Percentiles rank a stretch among this genome's conserved stretches.
Conservation (phyloP, 2,797 vertebrate genomes). For the Chaenodraco wilsoni region DNA sequence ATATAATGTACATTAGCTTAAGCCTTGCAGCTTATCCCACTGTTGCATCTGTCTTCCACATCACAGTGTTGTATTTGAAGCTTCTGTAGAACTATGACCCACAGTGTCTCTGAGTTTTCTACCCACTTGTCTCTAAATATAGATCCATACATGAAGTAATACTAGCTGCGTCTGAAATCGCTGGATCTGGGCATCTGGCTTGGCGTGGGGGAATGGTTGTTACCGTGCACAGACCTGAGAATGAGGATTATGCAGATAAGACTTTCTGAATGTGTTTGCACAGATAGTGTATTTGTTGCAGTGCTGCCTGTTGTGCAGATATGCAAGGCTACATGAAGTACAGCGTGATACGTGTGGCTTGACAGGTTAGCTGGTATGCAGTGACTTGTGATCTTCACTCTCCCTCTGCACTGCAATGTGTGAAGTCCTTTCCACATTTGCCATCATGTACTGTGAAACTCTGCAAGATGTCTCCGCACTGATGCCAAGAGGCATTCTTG, state of each 20-base stretch:
- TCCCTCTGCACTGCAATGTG: slow-evolving; percentile 27
- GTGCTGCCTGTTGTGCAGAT: background rate
- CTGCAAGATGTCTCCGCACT: slow-evolving; percentile 53
- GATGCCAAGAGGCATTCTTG: slow-evolving; percentile 38
- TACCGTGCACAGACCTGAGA: slow-evolving; percentile 1
- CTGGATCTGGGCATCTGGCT: slow-evolving; percentile 4
- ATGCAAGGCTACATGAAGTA: background rate
- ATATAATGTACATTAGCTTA: background rate
- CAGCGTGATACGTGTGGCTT: slow-evolving; percentile 7
- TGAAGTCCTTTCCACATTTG: slow-evolving; percentile 33
- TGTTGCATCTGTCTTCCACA: background rate
- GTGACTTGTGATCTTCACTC: slow-evolving; percentile 42
- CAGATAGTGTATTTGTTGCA: background rate
- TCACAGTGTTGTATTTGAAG: slow-evolving; percentile 7
- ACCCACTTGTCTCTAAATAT: slow-evolving; percentile 66
- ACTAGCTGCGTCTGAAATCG: slow-evolving; percentile 40
- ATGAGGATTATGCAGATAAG: background rate
- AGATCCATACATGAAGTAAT: slow-evolving; percentile 47
- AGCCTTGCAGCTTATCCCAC: background rate
- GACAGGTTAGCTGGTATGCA: slow-evolving; percentile 35
- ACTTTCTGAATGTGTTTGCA: slow-evolving; percentile 6
- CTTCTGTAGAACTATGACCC: slow-evolving; percentile 26
- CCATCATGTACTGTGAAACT: slow-evolving; percentile 59
- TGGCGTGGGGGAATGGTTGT: slow-evolving; percentile 1
- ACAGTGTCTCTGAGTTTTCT: slow-evolving; percentile 34